Base-by-base conservation (phyloP, 2,888 invertebrate species). In the Chaetogeoica ovagalla region DNA sequence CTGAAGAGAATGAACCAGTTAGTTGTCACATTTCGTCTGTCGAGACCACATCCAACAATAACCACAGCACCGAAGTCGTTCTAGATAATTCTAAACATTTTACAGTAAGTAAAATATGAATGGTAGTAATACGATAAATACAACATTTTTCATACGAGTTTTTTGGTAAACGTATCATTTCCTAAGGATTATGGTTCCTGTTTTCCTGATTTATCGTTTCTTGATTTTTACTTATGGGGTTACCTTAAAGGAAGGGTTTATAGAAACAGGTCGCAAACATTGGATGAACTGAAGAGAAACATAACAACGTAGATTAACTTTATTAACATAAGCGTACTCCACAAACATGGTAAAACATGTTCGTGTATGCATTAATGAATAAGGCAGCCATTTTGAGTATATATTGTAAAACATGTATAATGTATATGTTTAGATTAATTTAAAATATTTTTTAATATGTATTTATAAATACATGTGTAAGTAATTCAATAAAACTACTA, bases 21-120 rank as follows among this genome's bases (percentile, higher is more conserved):
- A 77, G 72, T 23, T 62, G 81, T 21, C 74, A 76, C 8, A 37
- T 82, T 2, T 66, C 62, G 17, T 68, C 82, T 37, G 73, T 83
- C 0, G 48, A 37, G 13, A 13, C 48, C 13, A 13, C 13, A 48
- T 13, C 13, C 48, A 48, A 48, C 9, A 62, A 71, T 4, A 19
- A 65, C 5, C 52, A 63, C 15, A 21, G 43, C 21, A 55, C 55
- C 21, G 63, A 71, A 71, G 55, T 79, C 21, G 43, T 71, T 39
- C 39, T 79, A 6, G 43, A 70, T 3, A 43, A 65, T 57, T 65
- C 71, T 30, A 63, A 70, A 71, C 37, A 23, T 57, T 79, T 79
- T 71, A 55, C 23, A 21, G 79, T 79, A 43, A 4, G 63, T 79
- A 30, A 23, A 69, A 69, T 60, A 60, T 60, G 13, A 19, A 19